A percentile compares a stretch with the other conserved stretches of the same genome.
phyloP scores from a whole-genome alignment of 2,113 vertebrate genomes.

The Xyliphius kryptos region DNA sequence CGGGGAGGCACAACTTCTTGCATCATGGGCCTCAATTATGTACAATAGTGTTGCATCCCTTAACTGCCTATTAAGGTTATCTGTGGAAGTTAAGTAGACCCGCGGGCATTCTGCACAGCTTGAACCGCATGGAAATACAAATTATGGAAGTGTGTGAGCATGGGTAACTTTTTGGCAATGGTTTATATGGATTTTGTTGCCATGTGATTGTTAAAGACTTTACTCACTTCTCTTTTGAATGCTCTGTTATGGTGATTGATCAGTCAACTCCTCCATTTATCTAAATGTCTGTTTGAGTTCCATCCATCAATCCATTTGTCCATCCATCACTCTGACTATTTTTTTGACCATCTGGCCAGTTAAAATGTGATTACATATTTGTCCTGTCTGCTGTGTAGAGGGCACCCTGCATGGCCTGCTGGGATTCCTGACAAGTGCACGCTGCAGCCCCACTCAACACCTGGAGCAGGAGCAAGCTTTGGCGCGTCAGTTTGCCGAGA shows the following conservation, averaged over 20 bases:
- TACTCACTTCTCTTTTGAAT: background rate
- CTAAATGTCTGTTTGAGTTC: background rate
- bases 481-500: constrained; percentile 96
- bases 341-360: background rate
- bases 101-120: background rate
- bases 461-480: constrained; percentile 98
- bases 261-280: background rate
- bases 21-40: background rate
- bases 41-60: background rate
- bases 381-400: constrained; percentile 57
- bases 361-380: background rate
- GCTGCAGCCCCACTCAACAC: constrained; percentile 85
- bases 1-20: background rate
- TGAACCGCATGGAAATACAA: background rate
- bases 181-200: too few relatives aligned
- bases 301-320: constrained; percentile 5
- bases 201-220: too few relatives aligned
- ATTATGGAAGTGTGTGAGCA: background rate
- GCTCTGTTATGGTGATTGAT: constrained; percentile 4
- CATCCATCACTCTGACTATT: background rate
- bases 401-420: constrained; percentile 78
- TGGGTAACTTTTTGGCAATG: background rate
- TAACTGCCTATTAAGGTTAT: background rate
- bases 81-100: background rate
- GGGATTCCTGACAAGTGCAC: constrained; percentile 77